Base-by-base conservation (phyloP, 1,140 invertebrate genomes). In the Nixonia krombeini region DNA sequence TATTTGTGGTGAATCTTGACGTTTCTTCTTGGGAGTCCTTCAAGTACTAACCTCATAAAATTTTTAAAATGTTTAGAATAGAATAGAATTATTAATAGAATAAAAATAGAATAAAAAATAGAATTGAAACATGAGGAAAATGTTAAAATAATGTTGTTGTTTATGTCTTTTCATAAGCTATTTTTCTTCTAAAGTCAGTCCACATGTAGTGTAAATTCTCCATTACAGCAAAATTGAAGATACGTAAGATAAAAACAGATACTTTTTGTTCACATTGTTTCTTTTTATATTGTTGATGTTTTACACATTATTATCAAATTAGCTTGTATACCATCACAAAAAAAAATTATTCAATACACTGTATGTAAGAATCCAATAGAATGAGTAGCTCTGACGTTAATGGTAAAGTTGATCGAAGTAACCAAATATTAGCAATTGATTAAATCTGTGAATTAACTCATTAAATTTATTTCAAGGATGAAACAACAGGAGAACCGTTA, bases 281-380 rank as follows among this genome's bases (percentile, higher is more conserved):
- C 51, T 49, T 53, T 65, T 55, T 50, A 33, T 40, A 57, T 47
- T 63, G 56, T 56, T 46, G 15, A 10, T 9, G 29, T 55, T 35
- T 52, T 45, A 46, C 45, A 52, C 46, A 57, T 64, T 64, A 51
- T 51, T 64, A 64, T 57, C 56, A 52, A 64, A 52, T 51, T 35
- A 10, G 9, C 18, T 25, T 51, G 10, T 12, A 42, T 41, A 41
- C 46, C 40, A 52, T 64, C 45, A 56, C 44, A 56, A 51, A 46
- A 51, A 56, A 64, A 56, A 46, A 56, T 12, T 38, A 16, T 50
- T 64, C n/a, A n/a, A n/a, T n/a, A n/a, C n/a, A n/a, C n/a, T n/a
- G n/a, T n/a, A n/a, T n/a, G n/a, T n/a, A n/a, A n/a, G n/a, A 56
- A 64, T 64, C 46, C 9, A 37, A 15, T 17, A 41, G 18, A 53